Evolutionary conservation across 2,113 vertebrate genomes (phyloP).

Genomic region (Okapia johnstoni): DNA sequence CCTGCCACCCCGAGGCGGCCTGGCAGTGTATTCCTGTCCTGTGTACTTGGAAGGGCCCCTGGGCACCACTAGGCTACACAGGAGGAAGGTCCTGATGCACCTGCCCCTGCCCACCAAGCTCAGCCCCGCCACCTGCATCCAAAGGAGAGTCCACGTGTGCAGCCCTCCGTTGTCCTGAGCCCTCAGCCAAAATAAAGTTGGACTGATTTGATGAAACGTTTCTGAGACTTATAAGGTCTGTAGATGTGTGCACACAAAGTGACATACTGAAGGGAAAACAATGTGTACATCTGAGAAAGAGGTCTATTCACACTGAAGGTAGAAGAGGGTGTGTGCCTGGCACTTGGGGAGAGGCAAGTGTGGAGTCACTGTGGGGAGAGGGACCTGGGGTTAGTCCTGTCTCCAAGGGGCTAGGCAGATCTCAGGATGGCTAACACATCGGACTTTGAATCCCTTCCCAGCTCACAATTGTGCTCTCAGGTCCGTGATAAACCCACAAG

Average conservation of each 20-base stretch:
- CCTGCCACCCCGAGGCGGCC: neutral
- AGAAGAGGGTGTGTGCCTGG: neutral
- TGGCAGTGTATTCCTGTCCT: constrained; percentile 76
- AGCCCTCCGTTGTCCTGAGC: constrained; percentile 60
- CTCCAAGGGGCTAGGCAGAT: neutral
- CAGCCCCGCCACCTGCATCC: constrained; percentile 72
- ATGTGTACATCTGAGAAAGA: neutral
- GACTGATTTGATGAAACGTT: neutral
- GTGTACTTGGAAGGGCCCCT: constrained; percentile 70
- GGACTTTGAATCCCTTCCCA: neutral
- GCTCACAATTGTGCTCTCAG: neutral
- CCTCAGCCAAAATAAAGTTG: constrained; percentile 29
- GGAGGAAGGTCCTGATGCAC: constrained; percentile 71
- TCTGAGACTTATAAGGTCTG: neutral
- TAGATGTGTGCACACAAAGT: neutral
- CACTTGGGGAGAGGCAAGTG: neutral
- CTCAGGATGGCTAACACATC: neutral
- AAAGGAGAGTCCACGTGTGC: constrained; percentile 77
- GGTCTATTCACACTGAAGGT: neutral
- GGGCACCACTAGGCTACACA: constrained; percentile 50
- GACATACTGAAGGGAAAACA: neutral
- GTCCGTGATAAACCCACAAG: neutral
- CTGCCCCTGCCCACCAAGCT: constrained; percentile 76
- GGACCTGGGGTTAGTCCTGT: neutral
- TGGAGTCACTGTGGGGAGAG: neutral